Evolutionary conservation across 2,888 invertebrate genomes (phyloP), one percentile per base, ranked within the genome.

Genomic region (Salticus scenicus): DNA sequence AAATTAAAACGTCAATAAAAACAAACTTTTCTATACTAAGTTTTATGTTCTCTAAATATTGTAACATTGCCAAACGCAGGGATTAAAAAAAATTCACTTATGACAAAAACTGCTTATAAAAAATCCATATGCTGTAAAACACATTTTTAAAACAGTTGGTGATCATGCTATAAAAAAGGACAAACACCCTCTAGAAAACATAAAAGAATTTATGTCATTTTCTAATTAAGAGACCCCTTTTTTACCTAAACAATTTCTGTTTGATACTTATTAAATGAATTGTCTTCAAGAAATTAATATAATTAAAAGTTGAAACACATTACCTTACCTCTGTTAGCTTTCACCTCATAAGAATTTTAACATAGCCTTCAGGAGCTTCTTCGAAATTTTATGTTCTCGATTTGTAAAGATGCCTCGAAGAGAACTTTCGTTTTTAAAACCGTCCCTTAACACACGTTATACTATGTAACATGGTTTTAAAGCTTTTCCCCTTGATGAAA

Each of bases 271-370:
- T 67, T 20, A 67, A 67, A n/a, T n/a, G 51, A 51, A 30, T 37
- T 57, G 1, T 31, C 24, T 31, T 7, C 30, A 10, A 63, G 42
- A 76, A 82, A 77, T 66, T 27, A 47, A 73, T 66, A 28, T 84
- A 84, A 84, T 84, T 84, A 73, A 84, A 84, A 73, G 57, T 24
- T 47, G 27, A 64, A 63, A 75, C 80, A 76, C 76, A 72, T 83
- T 82, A 47, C 47, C 24, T 28, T 37, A 63, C 72, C 82, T 83
- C 76, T 83, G 82, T 20, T 82, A 42, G 42, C 75, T 64, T 82
- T 83, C 83, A n/a, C n/a, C n/a, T n/a, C n/a, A 77, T 14, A 24
- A 63, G 24, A 4, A 41, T n/a, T 28, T n/a, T 20, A 37, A 28
- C 20, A 10, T 31, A 12, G 83, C 83, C 83, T 41, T n/a, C 12